Evolutionary conservation across 2,888 invertebrate genomes (phyloP), one percentile per base, ranked within the genome.

Genomic region (Embidobia sp.): DNA sequence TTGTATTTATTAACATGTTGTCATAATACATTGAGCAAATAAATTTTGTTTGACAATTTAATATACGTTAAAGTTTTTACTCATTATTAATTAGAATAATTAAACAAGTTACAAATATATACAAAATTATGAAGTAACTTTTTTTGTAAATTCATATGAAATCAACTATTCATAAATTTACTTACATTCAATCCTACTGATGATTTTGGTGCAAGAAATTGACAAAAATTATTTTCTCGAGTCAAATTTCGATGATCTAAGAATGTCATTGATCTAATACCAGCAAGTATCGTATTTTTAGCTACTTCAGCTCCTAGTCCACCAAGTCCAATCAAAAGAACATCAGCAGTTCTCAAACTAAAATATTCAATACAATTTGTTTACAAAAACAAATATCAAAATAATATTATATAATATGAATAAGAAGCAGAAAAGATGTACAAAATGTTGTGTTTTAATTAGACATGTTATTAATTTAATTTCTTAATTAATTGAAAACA

Each of bases 221-320:
- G 97, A n/a, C 95, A 94, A 81, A 93, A 93, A 10, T 92, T 90
- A 88, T 98, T 98, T 44, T 93, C 92, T 82, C 93, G 91, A 29
- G 93, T 93, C 0, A 95, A 92, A 64, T 92, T 90, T 76, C 93
- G 92, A 85, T 94, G 93, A 90, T 98, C 98, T 81, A 97, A 90
- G 66, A 98, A 91, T 64, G 95, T 96, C 0, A 99, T 92, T 16
- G 96, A 94, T 85, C 97, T 96, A 0, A 99, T 95, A 46, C 99
- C 99, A 16, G 97, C 94, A 18, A 99, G 91, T 82, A 99, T 94
- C 48, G 98, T 94, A 90, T 99, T 99, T 90, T 99, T 99, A 0
- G 97, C 96, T 35, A 97, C 93, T 92, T 99, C 99, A 5, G 98
- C 97, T 15, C 98, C 98, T 19, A 98, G 91, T 2, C 98, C 98